A percentile compares a stretch with the other conserved stretches of the same genome.
phyloP scores from a whole-genome alignment of 2,113 vertebrate species.

The Nothoprocta pentlandii region DNA sequence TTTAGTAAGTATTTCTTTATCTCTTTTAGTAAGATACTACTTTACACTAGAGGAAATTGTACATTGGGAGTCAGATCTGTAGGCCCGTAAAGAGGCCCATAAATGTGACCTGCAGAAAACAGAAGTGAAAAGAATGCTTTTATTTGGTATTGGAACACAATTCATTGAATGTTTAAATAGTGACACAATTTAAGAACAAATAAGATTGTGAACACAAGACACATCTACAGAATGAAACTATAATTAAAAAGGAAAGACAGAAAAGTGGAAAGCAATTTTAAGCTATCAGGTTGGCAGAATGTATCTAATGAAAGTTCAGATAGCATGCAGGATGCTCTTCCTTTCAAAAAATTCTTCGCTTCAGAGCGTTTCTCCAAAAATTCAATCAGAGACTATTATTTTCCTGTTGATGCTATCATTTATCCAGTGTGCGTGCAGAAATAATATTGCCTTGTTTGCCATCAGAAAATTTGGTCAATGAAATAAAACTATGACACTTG shows the following conservation, averaged over 20 bases:
- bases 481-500: conserved; percentile 78
- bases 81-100: neutral
- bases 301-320: conserved; percentile 11
- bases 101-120: neutral
- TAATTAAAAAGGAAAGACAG: neutral
- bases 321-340: conserved; percentile 6
- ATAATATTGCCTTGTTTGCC: conserved; percentile 59
- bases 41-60: neutral
- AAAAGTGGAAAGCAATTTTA: neutral
- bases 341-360: conserved; percentile 36
- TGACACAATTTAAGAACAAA: neutral
- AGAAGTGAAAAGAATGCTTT: neutral
- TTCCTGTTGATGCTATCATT: conserved; percentile 48
- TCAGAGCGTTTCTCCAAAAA: neutral
- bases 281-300: neutral
- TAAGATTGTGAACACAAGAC: neutral
- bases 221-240: neutral
- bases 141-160: neutral
- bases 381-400: conserved; percentile 42
- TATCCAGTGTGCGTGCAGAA: conserved; percentile 45
- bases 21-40: neutral
- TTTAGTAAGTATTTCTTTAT: neutral
- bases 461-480: conserved; percentile 65
- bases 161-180: neutral
- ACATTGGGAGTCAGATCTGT: neutral